phyloP scores from a whole-genome alignment of 2,797 vertebrate species.

The Microcaecilia unicolor region DNA sequence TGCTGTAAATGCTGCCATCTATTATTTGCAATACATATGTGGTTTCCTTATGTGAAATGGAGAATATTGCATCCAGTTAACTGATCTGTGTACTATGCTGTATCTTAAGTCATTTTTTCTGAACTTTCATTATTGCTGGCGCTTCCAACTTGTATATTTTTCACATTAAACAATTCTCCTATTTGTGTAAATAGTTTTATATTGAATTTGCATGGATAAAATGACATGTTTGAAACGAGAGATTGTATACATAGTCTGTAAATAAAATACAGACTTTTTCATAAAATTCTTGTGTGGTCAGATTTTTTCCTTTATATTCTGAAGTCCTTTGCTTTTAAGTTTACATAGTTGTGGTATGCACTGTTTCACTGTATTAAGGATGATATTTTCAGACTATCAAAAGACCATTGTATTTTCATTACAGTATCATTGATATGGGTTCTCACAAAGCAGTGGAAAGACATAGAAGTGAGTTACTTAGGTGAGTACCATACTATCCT shows the following conservation, averaged over 20 bases:
- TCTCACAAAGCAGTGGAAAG: no score
- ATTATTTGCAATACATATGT: no score
- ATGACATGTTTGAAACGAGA: slow-evolving; percentile 29
- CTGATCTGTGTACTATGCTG: slow-evolving; percentile 23
- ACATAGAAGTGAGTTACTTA: no score
- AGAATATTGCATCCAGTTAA: slow-evolving; percentile 12
- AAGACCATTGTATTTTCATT: no score
- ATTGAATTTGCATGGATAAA: slow-evolving; percentile 65
- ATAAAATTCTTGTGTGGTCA: slow-evolving; percentile 41
- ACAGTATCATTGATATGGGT: no score
- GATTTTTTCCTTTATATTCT: slow-evolving; percentile 2
- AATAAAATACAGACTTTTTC: slow-evolving; percentile 73
- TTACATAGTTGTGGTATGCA: background rate
- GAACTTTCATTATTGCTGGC: slow-evolving; percentile 31
- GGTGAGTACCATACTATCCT: no score
- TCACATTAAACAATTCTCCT: slow-evolving; percentile 21
- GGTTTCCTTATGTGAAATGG: no score
- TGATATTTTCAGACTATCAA: no score
- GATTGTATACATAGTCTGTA: slow-evolving; percentile 65
- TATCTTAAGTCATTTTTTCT: slow-evolving; percentile 16
- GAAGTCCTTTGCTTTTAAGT: background rate
- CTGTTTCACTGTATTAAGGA: no score
- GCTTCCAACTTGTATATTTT: slow-evolving; percentile 29
- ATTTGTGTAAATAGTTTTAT: slow-evolving; percentile 47
- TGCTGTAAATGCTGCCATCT: no score